These are phyloP conservation scores for Lymantria monacha DNA, from an alignment of 2,888 invertebrate species.

Conservation along the genomic window DNA sequence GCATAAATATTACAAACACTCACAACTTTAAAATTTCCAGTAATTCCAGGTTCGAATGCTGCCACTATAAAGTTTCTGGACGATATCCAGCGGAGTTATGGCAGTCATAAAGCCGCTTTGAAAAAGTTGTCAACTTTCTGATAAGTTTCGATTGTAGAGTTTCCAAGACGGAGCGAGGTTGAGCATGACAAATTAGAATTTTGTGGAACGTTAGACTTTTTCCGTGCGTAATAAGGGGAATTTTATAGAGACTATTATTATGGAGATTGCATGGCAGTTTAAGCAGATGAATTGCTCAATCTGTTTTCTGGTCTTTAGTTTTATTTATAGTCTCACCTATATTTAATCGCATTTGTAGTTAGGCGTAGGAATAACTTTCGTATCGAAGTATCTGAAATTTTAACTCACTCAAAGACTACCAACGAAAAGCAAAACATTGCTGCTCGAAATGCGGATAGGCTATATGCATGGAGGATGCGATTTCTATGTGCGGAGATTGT, in stretches of 20 bases:
- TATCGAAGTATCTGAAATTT: no score
- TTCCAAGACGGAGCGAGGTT: neutral
- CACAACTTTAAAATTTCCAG: constrained; percentile 1
- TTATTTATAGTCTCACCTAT: no score
- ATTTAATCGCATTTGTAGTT: no score
- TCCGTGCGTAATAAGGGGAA: neutral
- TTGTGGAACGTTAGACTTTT: constrained; percentile 9
- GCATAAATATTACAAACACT: neutral
- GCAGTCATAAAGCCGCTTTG: constrained; percentile 6
- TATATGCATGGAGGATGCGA: no score
- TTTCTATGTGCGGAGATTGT: no score
- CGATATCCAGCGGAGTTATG: constrained; percentile 8
- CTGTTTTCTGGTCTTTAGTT: neutral
- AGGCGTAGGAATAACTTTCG: no score
- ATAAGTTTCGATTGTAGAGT: constrained; percentile 9
- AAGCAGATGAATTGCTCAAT: neutral
- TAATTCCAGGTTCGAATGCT: constrained; percentile 3
- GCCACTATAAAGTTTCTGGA: constrained; percentile 17
- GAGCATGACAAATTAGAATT: constrained; percentile 10
- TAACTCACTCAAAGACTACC: no score
- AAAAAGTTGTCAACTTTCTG: constrained; percentile 7
- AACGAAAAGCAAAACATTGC: no score
- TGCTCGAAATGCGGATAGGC: no score
- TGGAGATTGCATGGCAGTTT: neutral
- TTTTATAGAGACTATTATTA: neutral